A percentile compares a stretch with the other conserved stretches of the same genome.
phyloP scores from a whole-genome alignment of 2,113 vertebrate genomes.

The Lathamus discolor region DNA sequence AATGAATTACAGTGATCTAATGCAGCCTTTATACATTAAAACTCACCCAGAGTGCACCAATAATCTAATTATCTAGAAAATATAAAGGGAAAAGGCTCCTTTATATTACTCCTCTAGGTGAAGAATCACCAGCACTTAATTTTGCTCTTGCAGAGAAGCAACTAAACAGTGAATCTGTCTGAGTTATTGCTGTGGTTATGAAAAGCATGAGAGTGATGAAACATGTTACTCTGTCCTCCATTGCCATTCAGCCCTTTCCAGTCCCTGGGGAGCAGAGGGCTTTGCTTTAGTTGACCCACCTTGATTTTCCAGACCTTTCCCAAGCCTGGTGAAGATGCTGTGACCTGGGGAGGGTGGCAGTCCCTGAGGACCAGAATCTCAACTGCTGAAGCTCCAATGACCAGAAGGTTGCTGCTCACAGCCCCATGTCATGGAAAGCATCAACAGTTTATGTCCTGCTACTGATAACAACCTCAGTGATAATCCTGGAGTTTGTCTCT shows the following conservation, averaged over 20 bases:
- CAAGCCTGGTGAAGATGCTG: neutral
- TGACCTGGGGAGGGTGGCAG: neutral
- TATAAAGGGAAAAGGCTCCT: neutral
- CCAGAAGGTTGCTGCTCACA: neutral
- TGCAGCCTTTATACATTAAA: neutral
- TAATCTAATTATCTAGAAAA: constrained; percentile 7
- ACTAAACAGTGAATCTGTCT: neutral
- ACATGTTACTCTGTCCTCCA: neutral
- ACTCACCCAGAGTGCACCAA: neutral
- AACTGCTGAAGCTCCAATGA: neutral
- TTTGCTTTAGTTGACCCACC: neutral
- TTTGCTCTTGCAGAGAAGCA: neutral
- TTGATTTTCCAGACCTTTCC: neutral
- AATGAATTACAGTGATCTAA: neutral
- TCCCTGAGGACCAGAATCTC: neutral
- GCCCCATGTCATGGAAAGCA: neutral
- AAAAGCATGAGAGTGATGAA: neutral
- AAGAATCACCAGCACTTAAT: neutral
- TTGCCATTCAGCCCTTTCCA: neutral
- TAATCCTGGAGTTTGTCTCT: neutral
- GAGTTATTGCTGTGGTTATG: neutral
- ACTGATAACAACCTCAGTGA: neutral
- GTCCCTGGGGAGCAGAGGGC: neutral
- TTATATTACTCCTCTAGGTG: neutral
- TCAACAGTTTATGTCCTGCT: neutral